Conservation (phyloP, 2,888 invertebrate genomes). For the Boloria selene region DNA sequence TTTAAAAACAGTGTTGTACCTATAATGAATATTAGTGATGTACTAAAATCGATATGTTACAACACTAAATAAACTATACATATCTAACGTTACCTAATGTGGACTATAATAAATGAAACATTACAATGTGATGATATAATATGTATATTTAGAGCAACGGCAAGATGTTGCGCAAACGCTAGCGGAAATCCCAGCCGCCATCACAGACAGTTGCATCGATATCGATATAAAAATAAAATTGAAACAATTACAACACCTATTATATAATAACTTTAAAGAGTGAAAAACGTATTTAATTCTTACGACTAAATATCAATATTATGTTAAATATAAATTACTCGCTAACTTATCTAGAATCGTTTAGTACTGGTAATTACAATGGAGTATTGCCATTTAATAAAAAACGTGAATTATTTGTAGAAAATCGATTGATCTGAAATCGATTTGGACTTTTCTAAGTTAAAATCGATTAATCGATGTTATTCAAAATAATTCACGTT, state of each 20-base stretch:
- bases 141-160: not conserved
- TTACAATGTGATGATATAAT: not conserved
- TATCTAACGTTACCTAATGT: not conserved
- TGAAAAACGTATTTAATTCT: conserved; percentile 54
- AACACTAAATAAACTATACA: no score
- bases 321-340: conserved; percentile 32
- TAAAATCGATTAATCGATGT: not conserved
- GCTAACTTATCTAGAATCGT: conserved; percentile 21
- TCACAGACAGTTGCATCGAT: conserved; percentile 44
- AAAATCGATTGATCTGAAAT: not conserved
- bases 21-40: no score
- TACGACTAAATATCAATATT: conserved; percentile 33
- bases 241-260: conserved; percentile 57
- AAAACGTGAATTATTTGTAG: not conserved
- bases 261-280: conserved; percentile 51
- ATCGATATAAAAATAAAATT: conserved; percentile 46
- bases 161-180: conserved; percentile 21
- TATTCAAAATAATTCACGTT: not conserved
- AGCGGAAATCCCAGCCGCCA: conserved; percentile 15
- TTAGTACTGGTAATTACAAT: conserved; percentile 3
- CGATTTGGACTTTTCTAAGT: no score
- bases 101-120: not conserved
- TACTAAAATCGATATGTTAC: no score
- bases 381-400: not conserved
- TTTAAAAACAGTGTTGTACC: no score